phyloP scores from a whole-genome alignment of 2,888 invertebrate species.

The Portevinia maculata region DNA sequence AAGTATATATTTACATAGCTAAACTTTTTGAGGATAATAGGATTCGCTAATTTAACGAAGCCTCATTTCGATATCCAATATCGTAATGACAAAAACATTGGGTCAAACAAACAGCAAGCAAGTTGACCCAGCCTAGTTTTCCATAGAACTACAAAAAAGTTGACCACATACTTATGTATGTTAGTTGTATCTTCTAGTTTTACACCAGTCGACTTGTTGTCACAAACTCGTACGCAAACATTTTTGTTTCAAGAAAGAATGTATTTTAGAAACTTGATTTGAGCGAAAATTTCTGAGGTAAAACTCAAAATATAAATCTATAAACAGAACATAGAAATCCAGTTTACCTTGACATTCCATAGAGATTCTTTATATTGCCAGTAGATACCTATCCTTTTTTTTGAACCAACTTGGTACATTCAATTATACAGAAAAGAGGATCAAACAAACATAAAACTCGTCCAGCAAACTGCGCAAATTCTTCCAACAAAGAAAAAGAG shows the following conservation, averaged over 20 bases:
- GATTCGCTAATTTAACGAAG: no score
- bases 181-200: no score
- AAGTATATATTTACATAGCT: no score
- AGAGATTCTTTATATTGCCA: constrained; percentile 12
- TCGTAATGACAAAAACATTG: no score
- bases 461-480: constrained; percentile 36
- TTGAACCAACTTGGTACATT: constrained; percentile 2
- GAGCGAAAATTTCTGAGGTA: constrained; percentile 9
- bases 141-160: no score
- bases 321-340: constrained; percentile 31
- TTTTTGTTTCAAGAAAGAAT: neutral
- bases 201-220: no score
- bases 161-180: no score
- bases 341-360: constrained; percentile 47
- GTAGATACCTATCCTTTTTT: constrained; percentile 9
- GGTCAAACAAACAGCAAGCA: no score
- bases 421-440: constrained; percentile 10
- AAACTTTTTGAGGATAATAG: no score
- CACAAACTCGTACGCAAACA: no score
- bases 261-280: neutral
- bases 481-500: constrained; percentile 14
- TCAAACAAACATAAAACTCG: constrained; percentile 20
- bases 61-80: no score
- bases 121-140: no score
- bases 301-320: neutral